Evolutionary conservation across 2,888 invertebrate species (phyloP).

Genomic region (Drosophila pseudotakahashii): DNA sequence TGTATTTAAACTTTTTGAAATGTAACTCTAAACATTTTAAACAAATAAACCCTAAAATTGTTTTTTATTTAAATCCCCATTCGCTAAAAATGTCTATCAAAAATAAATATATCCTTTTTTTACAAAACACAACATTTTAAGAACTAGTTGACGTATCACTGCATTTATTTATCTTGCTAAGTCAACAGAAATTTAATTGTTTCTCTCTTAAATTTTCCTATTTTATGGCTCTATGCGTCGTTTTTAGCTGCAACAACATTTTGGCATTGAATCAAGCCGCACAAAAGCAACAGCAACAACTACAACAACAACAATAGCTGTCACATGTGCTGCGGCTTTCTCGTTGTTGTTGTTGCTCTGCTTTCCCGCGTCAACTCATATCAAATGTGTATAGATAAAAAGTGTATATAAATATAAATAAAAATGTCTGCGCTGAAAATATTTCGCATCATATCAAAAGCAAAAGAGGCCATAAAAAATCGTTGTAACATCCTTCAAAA

Average conservation of each 20-base stretch:
- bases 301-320: slow-evolving; percentile 30
- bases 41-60: neutral
- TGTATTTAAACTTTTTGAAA: too few relatives aligned
- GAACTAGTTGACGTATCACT: slow-evolving; percentile 18
- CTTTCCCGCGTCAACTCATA: slow-evolving; percentile 48
- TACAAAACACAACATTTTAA: neutral
- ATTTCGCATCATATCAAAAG: slow-evolving; percentile 59
- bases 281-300: slow-evolving; percentile 12
- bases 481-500: slow-evolving; percentile 37
- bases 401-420: slow-evolving; percentile 50
- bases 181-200: slow-evolving; percentile 27
- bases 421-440: slow-evolving; percentile 66
- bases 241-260: slow-evolving; percentile 52
- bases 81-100: too few relatives aligned
- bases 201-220: slow-evolving; percentile 29
- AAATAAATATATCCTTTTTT: neutral
- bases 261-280: slow-evolving; percentile 51
- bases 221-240: slow-evolving; percentile 42
- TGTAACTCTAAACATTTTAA: neutral
- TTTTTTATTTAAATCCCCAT: neutral
- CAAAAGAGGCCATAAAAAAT: slow-evolving; percentile 60
- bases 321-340: slow-evolving; percentile 52
- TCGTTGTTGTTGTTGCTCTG: slow-evolving; percentile 19
- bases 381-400: slow-evolving; percentile 42
- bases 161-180: slow-evolving; percentile 8